Base-by-base conservation (phyloP, 1,140 invertebrate species). In the Nymphalis io region DNA sequence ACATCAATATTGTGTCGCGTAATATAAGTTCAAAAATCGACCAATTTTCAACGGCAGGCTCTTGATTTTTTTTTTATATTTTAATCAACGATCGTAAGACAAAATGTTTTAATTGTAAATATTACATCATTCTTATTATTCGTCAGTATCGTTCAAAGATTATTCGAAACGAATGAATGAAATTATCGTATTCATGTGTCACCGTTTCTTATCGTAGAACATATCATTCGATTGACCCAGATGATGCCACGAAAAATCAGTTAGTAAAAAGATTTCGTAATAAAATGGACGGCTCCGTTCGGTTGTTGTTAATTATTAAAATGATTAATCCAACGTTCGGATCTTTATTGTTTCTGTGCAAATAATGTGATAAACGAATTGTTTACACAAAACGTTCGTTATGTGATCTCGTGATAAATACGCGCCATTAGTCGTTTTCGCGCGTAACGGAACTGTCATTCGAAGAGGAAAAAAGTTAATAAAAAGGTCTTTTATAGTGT, bases 211-310 rank as follows among this genome's bases (percentile, higher is more conserved):
- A 33, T 33, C 27, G 1, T 27, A n/a, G 1, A 27, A 27, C 23
- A 27, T 44, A 44, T n/a, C 42, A 15, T 46, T 15, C 42, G 15
- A 42, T 12, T 42, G 42, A 46, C 42, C 42, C n/a, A 51, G 10
- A 12, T 18, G 20, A 42, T 42, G 13, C 40, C 12, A 42, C 40
- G 15, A 42, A 42, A 42, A 15, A 42, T 42, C 15, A 42, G 40
- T 42, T 11, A 42, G 8, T 39, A 3, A 51, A 20, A 51, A 20
- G 0, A 20, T 18, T 18, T 18, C 1, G 10, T 59, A 40, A 16
- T 40, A 62, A 60, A 58, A 73, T 74, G 65, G 70, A 73, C 61
- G 72, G 27, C n/a, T 23, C 75, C 2, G 72, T 74, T 1, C 64
- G 68, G 21, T 67, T 73, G 53, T 53, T 27, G 33, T 58, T 62